These are phyloP conservation scores for Paramacrobiotus metropolitanus DNA, from an alignment of 1,140 invertebrate species.

Conservation along the genomic window DNA sequence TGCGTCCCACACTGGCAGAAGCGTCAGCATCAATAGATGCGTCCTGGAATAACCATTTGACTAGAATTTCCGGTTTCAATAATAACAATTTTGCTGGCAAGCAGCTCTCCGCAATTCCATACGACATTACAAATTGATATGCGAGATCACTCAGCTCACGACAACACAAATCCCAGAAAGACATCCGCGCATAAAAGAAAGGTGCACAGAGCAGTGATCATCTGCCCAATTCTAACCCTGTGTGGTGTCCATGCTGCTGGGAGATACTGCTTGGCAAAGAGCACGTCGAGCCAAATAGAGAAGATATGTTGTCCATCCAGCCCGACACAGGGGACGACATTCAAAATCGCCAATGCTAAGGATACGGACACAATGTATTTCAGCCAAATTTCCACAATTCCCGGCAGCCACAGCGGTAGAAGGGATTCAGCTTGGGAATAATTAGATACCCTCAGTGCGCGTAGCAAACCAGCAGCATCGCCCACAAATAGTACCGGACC, in stretches of 20 bases:
- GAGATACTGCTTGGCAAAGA: neutral
- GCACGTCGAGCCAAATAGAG: neutral
- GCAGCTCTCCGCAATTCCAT: no score
- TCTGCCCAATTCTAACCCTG: constrained; percentile 43
- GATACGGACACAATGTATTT: constrained; percentile 60
- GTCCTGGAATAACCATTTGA: no score
- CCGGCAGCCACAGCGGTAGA: constrained; percentile 1
- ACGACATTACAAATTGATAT: no score
- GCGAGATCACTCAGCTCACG: no score
- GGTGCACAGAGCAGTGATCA: constrained; percentile 30
- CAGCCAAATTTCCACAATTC: constrained; percentile 12
- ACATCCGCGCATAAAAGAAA: constrained; percentile 26
- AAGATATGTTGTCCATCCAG: constrained; percentile 47
- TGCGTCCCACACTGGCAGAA: no score
- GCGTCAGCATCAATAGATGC: no score
- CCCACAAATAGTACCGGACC: constrained; percentile 1
- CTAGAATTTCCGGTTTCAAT: no score
- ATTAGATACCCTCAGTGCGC: neutral
- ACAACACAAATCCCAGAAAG: constrained; percentile 19
- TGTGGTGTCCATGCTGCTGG: neutral
- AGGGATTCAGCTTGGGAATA: neutral
- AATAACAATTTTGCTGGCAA: no score
- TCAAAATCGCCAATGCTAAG: constrained; percentile 62
- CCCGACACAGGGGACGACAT: constrained; percentile 72
- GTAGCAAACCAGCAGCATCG: neutral